Percentiles rank a stretch among this genome's conserved stretches.
phyloP scores from a whole-genome alignment of 1,140 invertebrate species.

The Linepithema humile region DNA sequence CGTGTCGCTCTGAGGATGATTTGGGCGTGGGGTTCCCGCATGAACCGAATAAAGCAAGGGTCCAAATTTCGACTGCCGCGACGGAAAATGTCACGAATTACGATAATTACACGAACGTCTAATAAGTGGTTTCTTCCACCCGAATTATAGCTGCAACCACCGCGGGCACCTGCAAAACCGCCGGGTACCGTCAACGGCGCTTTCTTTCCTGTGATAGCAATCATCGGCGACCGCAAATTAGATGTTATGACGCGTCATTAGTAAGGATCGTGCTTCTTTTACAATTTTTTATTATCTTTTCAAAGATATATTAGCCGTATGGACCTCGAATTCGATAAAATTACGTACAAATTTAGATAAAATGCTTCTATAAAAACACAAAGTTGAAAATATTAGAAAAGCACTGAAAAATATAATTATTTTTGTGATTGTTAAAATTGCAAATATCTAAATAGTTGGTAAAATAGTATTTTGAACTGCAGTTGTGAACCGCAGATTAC shows the following conservation, averaged over 20 bases:
- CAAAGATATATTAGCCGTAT: neutral
- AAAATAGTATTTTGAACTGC: no score
- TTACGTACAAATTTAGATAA: no score
- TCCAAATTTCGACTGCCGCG: slow-evolving; percentile 13
- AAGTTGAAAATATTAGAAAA: no score
- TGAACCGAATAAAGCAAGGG: slow-evolving; percentile 15
- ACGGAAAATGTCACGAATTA: slow-evolving; percentile 47
- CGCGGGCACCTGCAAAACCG: slow-evolving; percentile 37
- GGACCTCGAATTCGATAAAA: neutral
- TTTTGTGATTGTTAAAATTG: no score
- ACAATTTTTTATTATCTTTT: slow-evolving; percentile 2
- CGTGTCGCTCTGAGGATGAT: slow-evolving; percentile 38
- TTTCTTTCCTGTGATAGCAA: slow-evolving; percentile 19
- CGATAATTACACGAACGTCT: slow-evolving; percentile 53
- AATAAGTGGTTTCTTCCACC: slow-evolving; percentile 52
- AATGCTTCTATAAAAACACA: no score
- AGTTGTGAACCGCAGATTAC: no score
- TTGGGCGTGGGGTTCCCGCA: slow-evolving; percentile 14
- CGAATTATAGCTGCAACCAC: slow-evolving; percentile 32
- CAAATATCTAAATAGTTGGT: no score
- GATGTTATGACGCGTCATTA: slow-evolving; percentile 33
- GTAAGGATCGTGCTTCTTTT: neutral
- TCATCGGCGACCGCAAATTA: slow-evolving; percentile 44
- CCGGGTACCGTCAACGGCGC: neutral
- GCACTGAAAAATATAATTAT: no score